phyloP scores from a whole-genome alignment of 2,113 vertebrate species.

The Mustela lutreola region DNA sequence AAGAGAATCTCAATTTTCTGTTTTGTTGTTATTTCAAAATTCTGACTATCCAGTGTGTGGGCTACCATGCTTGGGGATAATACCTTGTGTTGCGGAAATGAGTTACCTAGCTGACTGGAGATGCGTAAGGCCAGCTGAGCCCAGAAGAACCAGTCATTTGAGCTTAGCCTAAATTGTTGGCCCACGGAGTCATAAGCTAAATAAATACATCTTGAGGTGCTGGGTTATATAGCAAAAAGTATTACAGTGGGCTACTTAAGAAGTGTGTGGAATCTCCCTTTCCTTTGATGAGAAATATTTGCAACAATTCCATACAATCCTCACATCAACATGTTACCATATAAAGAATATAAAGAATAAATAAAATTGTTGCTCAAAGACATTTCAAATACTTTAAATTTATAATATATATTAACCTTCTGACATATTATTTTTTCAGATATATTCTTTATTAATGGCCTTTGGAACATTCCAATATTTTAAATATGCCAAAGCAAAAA shows the following conservation, averaged over 20 bases:
- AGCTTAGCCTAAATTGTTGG: background rate
- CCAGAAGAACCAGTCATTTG: background rate
- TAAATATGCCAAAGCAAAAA: constrained; percentile 33
- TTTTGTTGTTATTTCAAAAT: constrained; percentile 17
- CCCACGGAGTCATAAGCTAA: background rate
- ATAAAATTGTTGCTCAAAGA: background rate
- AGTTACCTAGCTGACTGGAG: background rate
- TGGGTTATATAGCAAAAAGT: background rate
- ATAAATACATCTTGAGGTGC: background rate
- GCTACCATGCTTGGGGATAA: background rate
- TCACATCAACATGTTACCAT: background rate
- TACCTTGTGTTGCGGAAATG: background rate
- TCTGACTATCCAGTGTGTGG: background rate
- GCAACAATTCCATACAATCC: background rate
- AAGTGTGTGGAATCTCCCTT: background rate
- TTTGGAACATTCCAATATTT: background rate
- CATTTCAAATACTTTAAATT: constrained; percentile 22
- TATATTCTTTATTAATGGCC: background rate
- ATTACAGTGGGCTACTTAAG: background rate
- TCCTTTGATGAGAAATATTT: constrained; percentile 25
- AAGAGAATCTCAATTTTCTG: background rate
- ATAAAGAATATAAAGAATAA: background rate
- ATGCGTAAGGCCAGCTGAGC: background rate
- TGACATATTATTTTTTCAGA: background rate
- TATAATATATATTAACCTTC: background rate